These are phyloP conservation scores for Diplazon laetatorius DNA, from an alignment of 2,888 invertebrate species.

Conservation along the genomic window DNA sequence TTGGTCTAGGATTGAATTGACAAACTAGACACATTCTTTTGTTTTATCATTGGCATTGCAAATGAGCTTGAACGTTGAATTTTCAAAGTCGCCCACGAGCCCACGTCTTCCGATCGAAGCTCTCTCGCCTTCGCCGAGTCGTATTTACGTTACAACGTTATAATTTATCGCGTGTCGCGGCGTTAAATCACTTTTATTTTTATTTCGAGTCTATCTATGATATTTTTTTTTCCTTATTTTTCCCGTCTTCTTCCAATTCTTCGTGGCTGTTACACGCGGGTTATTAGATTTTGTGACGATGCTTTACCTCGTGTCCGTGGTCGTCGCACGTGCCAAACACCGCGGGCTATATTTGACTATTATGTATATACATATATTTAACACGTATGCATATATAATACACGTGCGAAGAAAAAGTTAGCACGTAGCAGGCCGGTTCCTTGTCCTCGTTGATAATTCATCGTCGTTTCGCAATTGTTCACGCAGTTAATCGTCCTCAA, in stretches of 20 bases:
- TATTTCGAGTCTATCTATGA: background rate
- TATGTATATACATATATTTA: background rate
- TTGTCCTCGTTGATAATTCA: no score
- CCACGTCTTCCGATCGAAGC: background rate
- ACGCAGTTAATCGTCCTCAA: background rate
- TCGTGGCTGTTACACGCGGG: no score
- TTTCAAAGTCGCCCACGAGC: background rate
- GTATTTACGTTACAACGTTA: background rate
- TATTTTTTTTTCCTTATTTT: background rate
- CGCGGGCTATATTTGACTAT: background rate
- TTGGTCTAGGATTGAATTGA: background rate
- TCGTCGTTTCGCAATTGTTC: no score
- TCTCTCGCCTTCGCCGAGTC: background rate
- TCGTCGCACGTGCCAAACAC: constrained; percentile 28
- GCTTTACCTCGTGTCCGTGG: background rate
- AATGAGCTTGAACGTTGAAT: no score
- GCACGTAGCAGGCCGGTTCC: no score
- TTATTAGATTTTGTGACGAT: background rate
- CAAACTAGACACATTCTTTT: constrained; percentile 31
- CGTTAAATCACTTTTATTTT: background rate
- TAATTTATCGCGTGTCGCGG: background rate
- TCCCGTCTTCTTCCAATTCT: background rate
- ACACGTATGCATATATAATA: background rate
- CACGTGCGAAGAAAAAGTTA: constrained; percentile 16
- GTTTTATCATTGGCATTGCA: constrained; percentile 45